Evolutionary conservation across 2,797 vertebrate genomes (phyloP), one percentile per base, ranked within the genome.

Genomic region (Lepus oiostolus): DNA sequence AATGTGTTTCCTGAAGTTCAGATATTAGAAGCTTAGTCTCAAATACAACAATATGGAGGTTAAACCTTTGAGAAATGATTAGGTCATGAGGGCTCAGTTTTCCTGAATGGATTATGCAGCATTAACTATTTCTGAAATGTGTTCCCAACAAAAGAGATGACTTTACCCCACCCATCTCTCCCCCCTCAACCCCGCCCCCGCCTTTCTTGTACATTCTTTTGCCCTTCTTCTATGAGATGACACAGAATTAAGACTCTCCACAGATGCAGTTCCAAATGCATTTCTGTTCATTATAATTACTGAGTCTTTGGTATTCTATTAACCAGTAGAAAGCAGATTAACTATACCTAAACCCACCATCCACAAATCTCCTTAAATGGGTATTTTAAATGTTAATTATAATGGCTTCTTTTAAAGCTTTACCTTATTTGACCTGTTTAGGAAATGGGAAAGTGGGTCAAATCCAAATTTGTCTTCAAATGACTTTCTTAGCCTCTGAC

Each of bases 151-250:
- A n/a, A 70, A 30, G 2, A 4, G 1, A 11, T 52, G 54, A 12
- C 6, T 52, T 42, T 19, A 4, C 4, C 32, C 19, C 1, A 35
- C 60, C 32, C n/a, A 16, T 38, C 32, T 12, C 9, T 7, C 50
- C 5, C 24, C 47, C 22, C 16, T 17, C 67, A 47, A 47, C 8
- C 2, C 21, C 4, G 3, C 7, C 3, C 8, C 0, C 1, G 0
- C n/a, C 30, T 3, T 19, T 19, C 16, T 28, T 11, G 38, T 5
- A 42, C 14, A 4, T 22, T 9, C 24, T 65, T 19, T 38, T 70
- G 7, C 7, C 6, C 54, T n/a, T 38, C 35, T 38, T 7, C 19
- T 11, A n/a, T 82, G 9, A 9, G 28, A 62, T 47, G 19, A 24
- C 4, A 2, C 50, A 24, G 28, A 19, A 38, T 12, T 4, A 10